A percentile compares a stretch with the other conserved stretches of the same genome.
phyloP scores from a whole-genome alignment of 2,113 vertebrate genomes.

The Boulengeromyrus knoepffleri region DNA sequence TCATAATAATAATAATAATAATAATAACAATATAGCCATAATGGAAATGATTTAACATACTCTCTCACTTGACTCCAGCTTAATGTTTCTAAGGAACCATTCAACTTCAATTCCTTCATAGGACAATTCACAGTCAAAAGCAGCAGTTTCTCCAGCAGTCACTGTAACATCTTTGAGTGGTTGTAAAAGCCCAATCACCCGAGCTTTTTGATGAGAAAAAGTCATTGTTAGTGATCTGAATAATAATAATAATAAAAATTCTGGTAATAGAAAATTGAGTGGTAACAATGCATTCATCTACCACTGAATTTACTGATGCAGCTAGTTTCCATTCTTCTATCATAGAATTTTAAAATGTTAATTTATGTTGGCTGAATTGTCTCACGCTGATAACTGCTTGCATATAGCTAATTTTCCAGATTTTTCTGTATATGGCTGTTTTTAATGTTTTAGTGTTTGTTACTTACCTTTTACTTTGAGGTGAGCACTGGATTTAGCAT shows the following conservation, averaged over 20 bases:
- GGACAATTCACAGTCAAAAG: conserved; percentile 91
- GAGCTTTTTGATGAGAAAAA: conserved; percentile 79
- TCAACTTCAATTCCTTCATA: conserved; percentile 88
- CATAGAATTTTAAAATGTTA: neutral
- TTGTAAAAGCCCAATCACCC: conserved; percentile 74
- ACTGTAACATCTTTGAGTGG: conserved; percentile 87
- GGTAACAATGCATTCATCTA: neutral
- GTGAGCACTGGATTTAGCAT: conserved; percentile 85
- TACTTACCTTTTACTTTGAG: conserved; percentile 88
- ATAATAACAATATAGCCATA: neutral
- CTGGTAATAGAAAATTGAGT: too few species aligned
- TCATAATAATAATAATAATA: neutral
- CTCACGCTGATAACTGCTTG: neutral
- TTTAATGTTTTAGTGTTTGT: neutral
- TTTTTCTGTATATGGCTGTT: neutral
- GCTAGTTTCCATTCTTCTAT: neutral
- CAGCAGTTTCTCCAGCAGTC: conserved; percentile 90
- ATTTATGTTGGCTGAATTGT: neutral
- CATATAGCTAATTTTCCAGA: neutral
- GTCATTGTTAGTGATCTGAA: conserved; percentile 49
- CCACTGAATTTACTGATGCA: neutral
- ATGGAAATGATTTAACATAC: conserved; percentile 57
- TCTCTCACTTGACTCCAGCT: conserved; percentile 83
- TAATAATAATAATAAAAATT: neutral
- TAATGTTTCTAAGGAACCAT: conserved; percentile 85